Conservation (phyloP, 2,113 vertebrate species). For the Loxodonta africana region DNA sequence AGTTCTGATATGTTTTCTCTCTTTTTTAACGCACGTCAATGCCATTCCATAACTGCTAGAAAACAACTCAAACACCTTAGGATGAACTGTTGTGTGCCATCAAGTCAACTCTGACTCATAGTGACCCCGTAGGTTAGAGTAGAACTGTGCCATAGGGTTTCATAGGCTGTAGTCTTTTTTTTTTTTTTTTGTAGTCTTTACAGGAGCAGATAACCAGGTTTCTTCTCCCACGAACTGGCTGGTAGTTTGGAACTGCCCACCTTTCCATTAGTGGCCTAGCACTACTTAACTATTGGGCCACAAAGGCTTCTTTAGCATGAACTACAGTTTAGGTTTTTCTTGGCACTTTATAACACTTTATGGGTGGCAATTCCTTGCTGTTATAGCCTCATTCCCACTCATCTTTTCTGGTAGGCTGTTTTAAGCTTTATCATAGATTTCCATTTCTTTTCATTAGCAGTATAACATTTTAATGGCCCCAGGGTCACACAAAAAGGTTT, state of each 20-base stretch:
- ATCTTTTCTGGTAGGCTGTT: neutral
- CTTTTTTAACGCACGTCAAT: neutral
- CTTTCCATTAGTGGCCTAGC: no score
- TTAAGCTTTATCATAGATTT: neutral
- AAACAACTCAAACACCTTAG: neutral
- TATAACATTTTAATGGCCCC: neutral
- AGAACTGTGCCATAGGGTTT: no score
- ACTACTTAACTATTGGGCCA: no score
- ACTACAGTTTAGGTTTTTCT: neutral
- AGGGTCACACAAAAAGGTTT: neutral
- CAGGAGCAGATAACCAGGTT: no score
- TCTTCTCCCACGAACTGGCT: no score
- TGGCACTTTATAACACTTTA: neutral
- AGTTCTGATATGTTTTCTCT: neutral
- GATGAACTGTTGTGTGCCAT: no score
- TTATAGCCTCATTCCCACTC: fast-evolving
- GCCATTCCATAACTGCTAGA: neutral
- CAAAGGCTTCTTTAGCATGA: neutral
- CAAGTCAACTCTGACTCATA: no score
- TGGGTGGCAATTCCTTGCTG: neutral
- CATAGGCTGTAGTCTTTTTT: no score
- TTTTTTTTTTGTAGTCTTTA: no score
- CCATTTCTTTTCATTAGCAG: neutral
- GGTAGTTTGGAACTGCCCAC: no score
- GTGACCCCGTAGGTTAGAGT: no score